Conservation (phyloP, 2,113 vertebrate genomes). For the Ammospiza caudacuta region DNA sequence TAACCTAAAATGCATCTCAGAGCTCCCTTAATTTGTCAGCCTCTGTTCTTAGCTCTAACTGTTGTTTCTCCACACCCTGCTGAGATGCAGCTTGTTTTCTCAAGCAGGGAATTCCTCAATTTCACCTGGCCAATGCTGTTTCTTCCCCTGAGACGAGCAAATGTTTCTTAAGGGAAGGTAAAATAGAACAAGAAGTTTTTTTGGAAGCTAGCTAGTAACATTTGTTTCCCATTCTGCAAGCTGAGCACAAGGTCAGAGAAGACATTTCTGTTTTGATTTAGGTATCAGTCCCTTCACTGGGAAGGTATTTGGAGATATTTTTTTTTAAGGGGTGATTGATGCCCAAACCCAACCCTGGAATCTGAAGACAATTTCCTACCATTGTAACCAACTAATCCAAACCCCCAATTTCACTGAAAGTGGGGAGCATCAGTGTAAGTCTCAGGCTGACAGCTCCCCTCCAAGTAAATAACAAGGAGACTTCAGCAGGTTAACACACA, state of each 20-base stretch:
- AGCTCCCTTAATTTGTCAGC: background rate
- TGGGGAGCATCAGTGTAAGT: accelerated
- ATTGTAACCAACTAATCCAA: background rate
- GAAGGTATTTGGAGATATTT: background rate
- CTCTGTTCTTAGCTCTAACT: background rate
- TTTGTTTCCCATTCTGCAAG: background rate
- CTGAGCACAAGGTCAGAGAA: background rate
- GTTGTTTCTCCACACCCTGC: background rate
- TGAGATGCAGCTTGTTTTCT: background rate
- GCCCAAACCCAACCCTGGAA: background rate
- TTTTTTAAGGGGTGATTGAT: background rate
- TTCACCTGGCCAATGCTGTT: background rate
- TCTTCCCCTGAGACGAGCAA: background rate
- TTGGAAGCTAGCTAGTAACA: background rate
- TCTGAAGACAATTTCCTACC: background rate
- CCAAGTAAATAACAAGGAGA: background rate
- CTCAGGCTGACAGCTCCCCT: background rate
- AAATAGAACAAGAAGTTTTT: background rate
- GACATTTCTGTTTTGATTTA: background rate
- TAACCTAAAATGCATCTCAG: background rate
- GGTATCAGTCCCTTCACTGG: background rate
- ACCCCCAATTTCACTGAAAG: accelerated
- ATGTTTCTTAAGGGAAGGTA: background rate
- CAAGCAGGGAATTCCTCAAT: background rate
- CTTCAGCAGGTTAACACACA: background rate